Evolutionary conservation across 64 coral and sea anemone genomes (phyloP), one percentile per base, ranked within the genome.

Genomic region (Stylophora pistillata): DNA sequence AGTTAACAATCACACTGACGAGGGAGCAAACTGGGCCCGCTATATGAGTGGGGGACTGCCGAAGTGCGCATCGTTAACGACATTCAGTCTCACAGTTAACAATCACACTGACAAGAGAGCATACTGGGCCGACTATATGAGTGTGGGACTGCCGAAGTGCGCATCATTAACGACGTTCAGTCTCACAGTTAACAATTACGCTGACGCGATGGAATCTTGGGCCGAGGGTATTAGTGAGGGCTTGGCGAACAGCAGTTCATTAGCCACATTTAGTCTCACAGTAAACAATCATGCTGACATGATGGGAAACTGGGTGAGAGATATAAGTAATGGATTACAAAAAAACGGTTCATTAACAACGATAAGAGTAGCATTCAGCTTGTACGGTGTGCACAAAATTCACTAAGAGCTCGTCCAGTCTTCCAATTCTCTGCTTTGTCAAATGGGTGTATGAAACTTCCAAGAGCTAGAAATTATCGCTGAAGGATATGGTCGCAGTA

Each of bases 241-340:
- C n/a, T 53, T 76, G 73, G 17, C 73, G 41, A 53, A 6, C 15
- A 76, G 23, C 73, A 37, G 17, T 20, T 76, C 73, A 76, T 52
- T 76, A 30, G 53, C 31, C 53, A 41, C 30, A 76, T 76, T 76
- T 33, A 76, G 16, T 76, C 73, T 76, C 29, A 54, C 33, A 76
- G 18, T 76, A 5, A 18, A 76, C 73, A n/a, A 76, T 4, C 23
- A 76, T 2, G 73, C 33, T 52, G 41, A 52, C 9, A 9, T 2
- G 10, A 21, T 9, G 10, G 21, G 64, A 3, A 0, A 18, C 34
- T 76, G 73, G 31, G 18, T 12, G 29, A 0, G 10, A 0, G 31
- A 6, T 20, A 20, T 76, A 0, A 1, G 41, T 20, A 2, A 53
- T 2, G 31, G 20, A n/a, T 76, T 53, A 33, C 3, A 20, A 4